These are phyloP conservation scores for Drosophila murphyi DNA, from an alignment of 1,140 invertebrate genomes.

Conservation along the genomic window DNA sequence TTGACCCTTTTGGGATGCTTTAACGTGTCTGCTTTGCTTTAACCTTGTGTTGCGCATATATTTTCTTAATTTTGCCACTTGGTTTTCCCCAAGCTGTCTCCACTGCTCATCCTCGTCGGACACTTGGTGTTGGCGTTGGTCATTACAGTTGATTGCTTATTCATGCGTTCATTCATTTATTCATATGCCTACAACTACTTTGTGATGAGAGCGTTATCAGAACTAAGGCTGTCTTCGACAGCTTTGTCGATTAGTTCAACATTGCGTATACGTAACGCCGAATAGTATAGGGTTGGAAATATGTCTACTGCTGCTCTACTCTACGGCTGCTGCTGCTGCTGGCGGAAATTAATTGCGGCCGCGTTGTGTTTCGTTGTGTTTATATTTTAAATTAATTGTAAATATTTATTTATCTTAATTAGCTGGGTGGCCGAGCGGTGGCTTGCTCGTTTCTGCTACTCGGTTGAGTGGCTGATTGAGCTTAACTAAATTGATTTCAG, in stretches of 20 bases:
- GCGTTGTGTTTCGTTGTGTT: conserved; percentile 56
- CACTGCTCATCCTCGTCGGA: conserved; percentile 1
- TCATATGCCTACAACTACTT: conserved; percentile 65
- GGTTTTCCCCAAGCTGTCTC: not conserved
- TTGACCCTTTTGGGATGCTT: conserved; percentile 35
- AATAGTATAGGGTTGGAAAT: not conserved
- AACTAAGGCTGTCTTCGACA: conserved; percentile 34
- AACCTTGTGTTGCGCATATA: conserved; percentile 55
- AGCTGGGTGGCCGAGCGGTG: conserved; percentile 46
- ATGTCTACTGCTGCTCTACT: too few species aligned
- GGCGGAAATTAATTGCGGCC: conserved; percentile 75
- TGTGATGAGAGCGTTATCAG: conserved; percentile 60
- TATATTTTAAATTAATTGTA: conserved; percentile 84
- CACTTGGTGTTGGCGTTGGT: conserved; percentile 41
- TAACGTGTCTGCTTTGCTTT: conserved; percentile 34
- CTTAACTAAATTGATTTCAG: conserved; percentile 80
- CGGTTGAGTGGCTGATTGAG: conserved; percentile 25
- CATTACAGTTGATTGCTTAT: conserved; percentile 81
- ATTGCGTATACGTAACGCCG: conserved; percentile 26
- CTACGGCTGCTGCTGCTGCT: conserved; percentile 13
- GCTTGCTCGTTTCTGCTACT: not conserved
- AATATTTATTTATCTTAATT: conserved; percentile 83
- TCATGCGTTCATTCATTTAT: conserved; percentile 80
- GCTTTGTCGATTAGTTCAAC: conserved; percentile 20
- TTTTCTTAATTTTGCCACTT: conserved; percentile 63